Evolutionary conservation across 2,113 vertebrate genomes (phyloP).

Genomic region (Mystacornis crossleyi): DNA sequence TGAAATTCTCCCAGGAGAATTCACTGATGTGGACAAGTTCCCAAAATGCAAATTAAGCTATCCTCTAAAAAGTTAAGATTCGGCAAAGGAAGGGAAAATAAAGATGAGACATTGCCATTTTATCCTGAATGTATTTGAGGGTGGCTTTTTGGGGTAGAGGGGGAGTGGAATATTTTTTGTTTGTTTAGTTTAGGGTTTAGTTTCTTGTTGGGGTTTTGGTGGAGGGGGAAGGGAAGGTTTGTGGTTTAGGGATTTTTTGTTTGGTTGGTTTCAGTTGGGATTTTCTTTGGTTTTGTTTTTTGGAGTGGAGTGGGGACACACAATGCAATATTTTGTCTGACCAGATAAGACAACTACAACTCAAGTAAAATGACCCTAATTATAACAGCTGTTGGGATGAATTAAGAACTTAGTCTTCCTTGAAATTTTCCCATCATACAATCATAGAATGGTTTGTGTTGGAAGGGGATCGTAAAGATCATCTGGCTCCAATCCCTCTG

Average conservation of each 20-base stretch:
- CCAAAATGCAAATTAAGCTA: neutral
- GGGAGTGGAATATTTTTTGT: neutral
- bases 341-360: neutral
- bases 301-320: accelerated
- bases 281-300: neutral
- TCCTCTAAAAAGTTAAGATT: neutral
- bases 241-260: neutral
- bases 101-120: neutral
- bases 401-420: neutral
- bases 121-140: neutral
- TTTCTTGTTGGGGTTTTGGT: neutral
- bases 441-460: neutral
- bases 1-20: neutral
- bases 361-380: neutral
- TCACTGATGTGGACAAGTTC: neutral
- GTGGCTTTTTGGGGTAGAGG: neutral
- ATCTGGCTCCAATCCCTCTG: neutral
- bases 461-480: neutral
- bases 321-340: neutral
- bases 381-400: neutral
- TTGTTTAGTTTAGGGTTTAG: neutral
- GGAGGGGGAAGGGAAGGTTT: accelerated
- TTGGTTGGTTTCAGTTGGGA: neutral
- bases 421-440: neutral
- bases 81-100: neutral